These are phyloP conservation scores for Anomalospiza imberbis DNA, from an alignment of 2,797 vertebrate genomes.

Conservation along the genomic window DNA sequence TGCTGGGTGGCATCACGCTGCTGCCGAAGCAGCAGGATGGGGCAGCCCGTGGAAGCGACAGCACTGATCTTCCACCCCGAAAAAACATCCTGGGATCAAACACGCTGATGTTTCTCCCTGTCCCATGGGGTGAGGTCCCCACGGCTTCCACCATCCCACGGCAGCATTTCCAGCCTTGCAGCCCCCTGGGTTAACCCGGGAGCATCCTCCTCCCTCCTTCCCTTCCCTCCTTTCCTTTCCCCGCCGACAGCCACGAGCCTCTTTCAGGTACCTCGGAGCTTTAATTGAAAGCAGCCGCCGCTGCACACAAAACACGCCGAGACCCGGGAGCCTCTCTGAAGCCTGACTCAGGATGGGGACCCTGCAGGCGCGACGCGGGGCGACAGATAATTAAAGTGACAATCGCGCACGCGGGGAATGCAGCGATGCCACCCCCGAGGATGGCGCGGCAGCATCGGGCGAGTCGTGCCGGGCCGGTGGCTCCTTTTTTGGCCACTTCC, in stretches of 20 bases:
- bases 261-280: conserved; percentile 34
- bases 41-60: background rate
- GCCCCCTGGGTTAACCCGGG: background rate
- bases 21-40: background rate
- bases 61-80: fast-evolving
- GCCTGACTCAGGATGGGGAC: conserved; percentile 44
- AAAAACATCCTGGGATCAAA: background rate
- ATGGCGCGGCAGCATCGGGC: background rate
- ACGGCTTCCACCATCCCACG: fast-evolving
- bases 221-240: background rate
- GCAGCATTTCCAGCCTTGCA: background rate
- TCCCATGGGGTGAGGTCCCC: fast-evolving
- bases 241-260: background rate
- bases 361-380: conserved; percentile 39
- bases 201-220: background rate
- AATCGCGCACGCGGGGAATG: background rate
- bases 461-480: background rate
- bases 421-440: background rate
- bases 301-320: background rate
- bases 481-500: background rate
- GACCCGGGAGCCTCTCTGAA: conserved; percentile 57
- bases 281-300: conserved; percentile 66
- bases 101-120: background rate
- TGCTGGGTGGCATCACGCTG: background rate
- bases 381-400: conserved; percentile 71